Evolutionary conservation across 1,140 invertebrate species (phyloP), one percentile per base, ranked within the genome.

Genomic region (Adelges cooleyi): DNA sequence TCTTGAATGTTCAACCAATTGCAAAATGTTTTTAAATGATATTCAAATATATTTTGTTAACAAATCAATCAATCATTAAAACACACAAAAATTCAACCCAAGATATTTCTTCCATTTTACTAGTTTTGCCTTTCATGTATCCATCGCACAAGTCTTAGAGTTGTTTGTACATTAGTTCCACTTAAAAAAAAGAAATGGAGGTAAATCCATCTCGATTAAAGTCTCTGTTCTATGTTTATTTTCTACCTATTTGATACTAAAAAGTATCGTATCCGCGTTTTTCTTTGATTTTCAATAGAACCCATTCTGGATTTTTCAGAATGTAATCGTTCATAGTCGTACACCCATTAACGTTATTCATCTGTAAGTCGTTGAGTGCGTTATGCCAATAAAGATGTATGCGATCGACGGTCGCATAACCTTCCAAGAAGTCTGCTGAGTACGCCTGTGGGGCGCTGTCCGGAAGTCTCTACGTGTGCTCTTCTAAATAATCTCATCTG

Each of bases 371-470:
- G 46, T 80, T 76, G 25, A 90, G 80, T 1, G 86, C 89, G 71
- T 91, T 90, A 69, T 81, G 76, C 80, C 88, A 87, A 73, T 90
- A 86, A 69, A 84, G 82, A 71, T 86, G 82, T 50, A 94, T 92
- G 22, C 90, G 76, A 68, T 86, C 83, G 80, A 84, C 86, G 5
- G 88, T 90, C 1, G 90, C 72, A 25, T 82, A 83, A 0, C 90
- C 91, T 76, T 95, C 92, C 1, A 89, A 77, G 13, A 91, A 78
- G 10, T 92, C 92, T n/a, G 91, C 90, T 2, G 86, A 85, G 73
- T 87, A 92, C 0, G 89, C 89, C 77, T 95, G 92, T 6, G 86
- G 79, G 67, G 81, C 80, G 73, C 89, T 86, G 2, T 84, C 80
- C 73, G 83, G 87, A 2, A 78, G 77, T 44, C 76, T 72, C 66